Evolutionary conservation across 1,140 invertebrate genomes (phyloP), one percentile per base, ranked within the genome.

Genomic region (Drosophila navojoa): DNA sequence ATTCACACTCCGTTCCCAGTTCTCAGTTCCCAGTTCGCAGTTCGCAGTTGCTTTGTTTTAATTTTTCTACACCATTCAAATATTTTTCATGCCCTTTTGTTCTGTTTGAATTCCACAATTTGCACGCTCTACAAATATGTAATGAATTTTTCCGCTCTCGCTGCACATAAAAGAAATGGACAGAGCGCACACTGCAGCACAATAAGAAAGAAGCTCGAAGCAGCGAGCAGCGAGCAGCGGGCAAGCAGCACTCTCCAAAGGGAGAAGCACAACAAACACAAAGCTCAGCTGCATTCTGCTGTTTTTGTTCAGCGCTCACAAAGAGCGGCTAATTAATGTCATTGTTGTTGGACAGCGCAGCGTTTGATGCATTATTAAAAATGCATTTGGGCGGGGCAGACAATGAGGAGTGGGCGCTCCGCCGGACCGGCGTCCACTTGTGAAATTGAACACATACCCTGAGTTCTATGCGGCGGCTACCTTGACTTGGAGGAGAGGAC

Each of bases 91-190:
- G 76, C 59, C 75, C 87, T 87, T 87, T 89, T 79, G 79, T 89
- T 87, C 67, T 70, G 35, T 13, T 38, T 38, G 53, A 76, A 69
- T 64, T 86, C 52, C 81, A 86, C 84, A 86, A 82, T 69, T 73
- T 71, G 71, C 72, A 75, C 63, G 75, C 79, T 80, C 72, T 82
- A 77, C 68, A 82, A 85, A 81, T 77, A 76, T 89, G 76, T 86
- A 89, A 86, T 86, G 84, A 86, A 86, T 86, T 86, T 86, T 89
- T 86, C 79, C 82, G 82, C 76, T 86, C 71, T 86, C 76, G 74
- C 32, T 74, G 81, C 76, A 82, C 64, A 86, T 70, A 89, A 86
- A 87, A 86, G 71, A 82, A 86, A 79, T 77, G 67, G 79, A 79
- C 82, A 72, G 50, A 59, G 50, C 35, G 35, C 63, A 76, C 68